Conservation (phyloP, 2,888 invertebrate genomes). For the Ethmia dodecea region DNA sequence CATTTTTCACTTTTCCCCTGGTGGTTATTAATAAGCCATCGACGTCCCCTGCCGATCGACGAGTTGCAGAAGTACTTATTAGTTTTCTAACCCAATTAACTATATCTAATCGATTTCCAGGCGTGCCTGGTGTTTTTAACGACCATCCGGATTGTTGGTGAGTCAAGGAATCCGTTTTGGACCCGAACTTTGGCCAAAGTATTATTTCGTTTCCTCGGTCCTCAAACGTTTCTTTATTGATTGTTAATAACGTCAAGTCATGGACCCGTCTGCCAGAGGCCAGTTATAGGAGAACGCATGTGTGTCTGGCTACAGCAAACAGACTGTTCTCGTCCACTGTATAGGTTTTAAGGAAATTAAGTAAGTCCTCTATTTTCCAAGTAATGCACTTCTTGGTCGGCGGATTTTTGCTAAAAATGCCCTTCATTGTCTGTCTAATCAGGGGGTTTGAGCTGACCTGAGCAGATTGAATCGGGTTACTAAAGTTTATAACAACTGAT, state of each 20-base stretch:
- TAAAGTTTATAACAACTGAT: slow-evolving; percentile 3
- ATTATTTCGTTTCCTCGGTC: background rate
- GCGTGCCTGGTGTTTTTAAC: too few relatives aligned
- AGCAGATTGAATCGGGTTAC: background rate
- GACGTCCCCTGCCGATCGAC: too few relatives aligned
- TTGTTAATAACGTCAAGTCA: slow-evolving; percentile 1
- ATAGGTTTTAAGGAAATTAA: background rate
- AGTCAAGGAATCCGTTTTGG: slow-evolving; percentile 1
- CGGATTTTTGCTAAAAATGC: slow-evolving; percentile 5
- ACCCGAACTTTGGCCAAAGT: slow-evolving; percentile 5
- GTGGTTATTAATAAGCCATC: too few relatives aligned
- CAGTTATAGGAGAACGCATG: background rate
- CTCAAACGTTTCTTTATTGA: background rate
- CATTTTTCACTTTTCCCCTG: too few relatives aligned
- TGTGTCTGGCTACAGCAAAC: background rate
- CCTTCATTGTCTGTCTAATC: slow-evolving; percentile 8
- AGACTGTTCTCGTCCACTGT: too few relatives aligned
- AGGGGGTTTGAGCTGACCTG: background rate
- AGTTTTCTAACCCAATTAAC: too few relatives aligned
- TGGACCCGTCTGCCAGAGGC: slow-evolving; percentile 1
- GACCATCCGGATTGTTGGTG: slow-evolving; percentile 2
- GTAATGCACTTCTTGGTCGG: background rate
- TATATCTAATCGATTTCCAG: too few relatives aligned
- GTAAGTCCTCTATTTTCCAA: slow-evolving; percentile 10
- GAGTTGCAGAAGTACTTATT: too few relatives aligned